Conservation (phyloP, 2,888 invertebrate species). For the Ennomos quercinarius region DNA sequence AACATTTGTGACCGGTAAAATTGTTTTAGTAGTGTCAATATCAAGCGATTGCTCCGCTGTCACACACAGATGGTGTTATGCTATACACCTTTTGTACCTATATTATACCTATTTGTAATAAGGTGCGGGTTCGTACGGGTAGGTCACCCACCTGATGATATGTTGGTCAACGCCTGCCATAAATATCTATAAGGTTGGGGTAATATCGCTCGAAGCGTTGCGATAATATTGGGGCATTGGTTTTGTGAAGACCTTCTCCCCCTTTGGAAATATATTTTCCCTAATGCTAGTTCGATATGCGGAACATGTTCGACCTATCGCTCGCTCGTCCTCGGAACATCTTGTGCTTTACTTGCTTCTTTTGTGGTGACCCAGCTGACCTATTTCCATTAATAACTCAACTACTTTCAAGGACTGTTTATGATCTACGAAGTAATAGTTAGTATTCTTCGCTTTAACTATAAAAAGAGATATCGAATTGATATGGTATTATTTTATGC, state of each 20-base stretch:
- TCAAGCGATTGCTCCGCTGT: neutral
- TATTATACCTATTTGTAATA: slow-evolving; percentile 6
- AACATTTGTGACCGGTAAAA: neutral
- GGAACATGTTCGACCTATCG: slow-evolving; percentile 43
- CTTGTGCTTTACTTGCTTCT: slow-evolving; percentile 40
- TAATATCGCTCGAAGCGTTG: slow-evolving; percentile 24
- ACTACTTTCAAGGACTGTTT: too few species aligned
- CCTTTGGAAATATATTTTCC: slow-evolving; percentile 26
- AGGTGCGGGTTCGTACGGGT: slow-evolving; percentile 4
- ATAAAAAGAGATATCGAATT: too few species aligned
- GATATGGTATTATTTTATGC: too few species aligned
- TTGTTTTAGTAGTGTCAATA: too few species aligned
- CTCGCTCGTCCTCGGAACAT: slow-evolving; percentile 36
- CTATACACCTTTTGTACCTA: neutral
- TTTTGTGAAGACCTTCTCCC: slow-evolving; percentile 25
- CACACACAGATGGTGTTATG: neutral
- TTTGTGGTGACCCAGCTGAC: slow-evolving; percentile 39
- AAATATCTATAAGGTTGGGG: slow-evolving; percentile 20
- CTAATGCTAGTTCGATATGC: slow-evolving; percentile 40
- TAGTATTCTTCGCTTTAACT: too few species aligned
- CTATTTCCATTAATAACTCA: slow-evolving; percentile 31
- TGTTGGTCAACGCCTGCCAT: slow-evolving; percentile 40
- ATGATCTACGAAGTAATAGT: too few species aligned
- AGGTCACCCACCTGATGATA: slow-evolving; percentile 54
- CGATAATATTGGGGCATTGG: slow-evolving; percentile 27